Evolutionary conservation across 1,140 invertebrate genomes (phyloP).

Genomic region (Drosophila prosaltans): DNA sequence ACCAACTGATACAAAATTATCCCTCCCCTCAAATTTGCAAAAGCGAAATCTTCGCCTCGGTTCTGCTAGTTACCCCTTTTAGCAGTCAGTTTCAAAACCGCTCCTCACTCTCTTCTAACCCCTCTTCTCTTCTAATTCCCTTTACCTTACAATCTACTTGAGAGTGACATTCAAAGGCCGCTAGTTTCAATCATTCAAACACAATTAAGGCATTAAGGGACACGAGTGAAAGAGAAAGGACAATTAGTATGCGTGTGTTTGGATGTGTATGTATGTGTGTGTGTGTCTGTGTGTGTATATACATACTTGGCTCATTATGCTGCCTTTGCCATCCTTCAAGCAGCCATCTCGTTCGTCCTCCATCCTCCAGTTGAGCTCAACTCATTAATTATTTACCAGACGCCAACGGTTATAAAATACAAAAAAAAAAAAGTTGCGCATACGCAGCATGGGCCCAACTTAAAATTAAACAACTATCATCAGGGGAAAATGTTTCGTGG

Average conservation of each 20-base stretch:
- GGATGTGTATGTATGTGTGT: conserved; percentile 16
- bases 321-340: conserved; percentile 46
- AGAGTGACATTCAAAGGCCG: conserved; percentile 47
- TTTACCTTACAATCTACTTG: background rate
- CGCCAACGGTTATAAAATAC: conserved; percentile 62
- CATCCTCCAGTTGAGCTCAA: conserved; percentile 51
- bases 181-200: conserved; percentile 73
- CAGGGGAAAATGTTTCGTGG: conserved; percentile 22
- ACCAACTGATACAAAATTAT: conserved; percentile 56
- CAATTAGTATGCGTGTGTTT: conserved; percentile 53
- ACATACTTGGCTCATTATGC: conserved; percentile 64
- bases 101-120: background rate
- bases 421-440: conserved; percentile 63
- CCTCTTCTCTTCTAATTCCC: background rate
- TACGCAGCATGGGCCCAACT: conserved; percentile 62
- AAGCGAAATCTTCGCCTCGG: background rate
- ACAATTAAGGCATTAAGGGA: conserved; percentile 72
- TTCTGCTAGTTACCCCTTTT: background rate
- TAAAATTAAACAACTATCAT: conserved; percentile 59
- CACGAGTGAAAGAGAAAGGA: conserved; percentile 39
- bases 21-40: conserved; percentile 44
- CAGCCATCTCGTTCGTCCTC: conserved; percentile 1
- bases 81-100: background rate
- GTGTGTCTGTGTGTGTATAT: conserved; percentile 19
- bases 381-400: conserved; percentile 77